These are phyloP conservation scores for Cremastinae sp. DNA, from an alignment of 2,888 invertebrate genomes.

Conservation along the genomic window DNA sequence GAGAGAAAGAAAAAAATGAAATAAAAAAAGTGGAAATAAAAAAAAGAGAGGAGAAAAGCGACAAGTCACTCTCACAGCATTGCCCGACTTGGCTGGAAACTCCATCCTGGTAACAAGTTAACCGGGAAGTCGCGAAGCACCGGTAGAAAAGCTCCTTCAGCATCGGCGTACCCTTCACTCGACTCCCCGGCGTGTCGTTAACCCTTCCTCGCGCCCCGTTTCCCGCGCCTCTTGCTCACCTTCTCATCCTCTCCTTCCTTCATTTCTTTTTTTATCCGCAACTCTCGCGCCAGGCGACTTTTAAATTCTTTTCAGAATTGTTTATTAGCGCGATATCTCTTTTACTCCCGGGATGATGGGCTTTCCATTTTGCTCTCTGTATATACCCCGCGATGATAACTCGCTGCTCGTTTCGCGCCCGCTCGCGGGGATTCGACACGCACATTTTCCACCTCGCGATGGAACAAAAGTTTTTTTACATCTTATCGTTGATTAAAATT, in stretches of 20 bases:
- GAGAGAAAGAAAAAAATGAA: no score
- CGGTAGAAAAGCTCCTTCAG: constrained; percentile 41
- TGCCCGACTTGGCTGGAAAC: constrained; percentile 15
- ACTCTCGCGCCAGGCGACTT: constrained; percentile 26
- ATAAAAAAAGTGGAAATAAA: no score
- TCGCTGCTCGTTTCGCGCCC: not conserved
- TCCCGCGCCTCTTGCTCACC: no score
- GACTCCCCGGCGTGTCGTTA: constrained; percentile 56
- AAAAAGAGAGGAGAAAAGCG: no score
- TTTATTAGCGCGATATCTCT: constrained; percentile 42
- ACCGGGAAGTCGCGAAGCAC: constrained; percentile 31
- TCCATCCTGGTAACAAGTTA: constrained; percentile 42
- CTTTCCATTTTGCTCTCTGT: constrained; percentile 5
- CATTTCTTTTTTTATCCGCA: not conserved
- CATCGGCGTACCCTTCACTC: constrained; percentile 21
- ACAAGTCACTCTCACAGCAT: constrained; percentile 16
- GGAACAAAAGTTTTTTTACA: no score
- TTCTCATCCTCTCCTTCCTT: not conserved
- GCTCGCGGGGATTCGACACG: not conserved
- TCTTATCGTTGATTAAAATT: no score
- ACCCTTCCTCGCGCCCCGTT: constrained; percentile 24
- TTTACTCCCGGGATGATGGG: constrained; percentile 21
- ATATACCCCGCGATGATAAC: constrained; percentile 22
- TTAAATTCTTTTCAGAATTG: constrained; percentile 42
- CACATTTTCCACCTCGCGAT: no score